A percentile compares a stretch with the other conserved stretches of the same genome.
These are phyloP conservation scores for Rhea pennata DNA, from an alignment of 2,113 vertebrate genomes.

Conservation along the genomic window DNA sequence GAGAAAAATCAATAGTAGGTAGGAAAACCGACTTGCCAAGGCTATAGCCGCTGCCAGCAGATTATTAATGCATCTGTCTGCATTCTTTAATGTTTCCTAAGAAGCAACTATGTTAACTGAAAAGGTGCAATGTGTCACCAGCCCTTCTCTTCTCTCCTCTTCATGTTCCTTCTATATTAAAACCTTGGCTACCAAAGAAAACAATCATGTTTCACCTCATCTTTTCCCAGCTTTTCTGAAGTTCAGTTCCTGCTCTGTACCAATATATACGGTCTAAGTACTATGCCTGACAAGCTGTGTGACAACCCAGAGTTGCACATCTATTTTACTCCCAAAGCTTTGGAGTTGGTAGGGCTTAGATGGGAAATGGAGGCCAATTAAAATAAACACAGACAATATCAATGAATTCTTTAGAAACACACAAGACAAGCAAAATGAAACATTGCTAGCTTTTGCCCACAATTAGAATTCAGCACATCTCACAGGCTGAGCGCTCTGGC, in stretches of 20 bases:
- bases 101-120: constrained; percentile 68
- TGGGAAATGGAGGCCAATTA: constrained; percentile 68
- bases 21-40: constrained; percentile 43
- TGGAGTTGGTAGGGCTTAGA: constrained; percentile 47
- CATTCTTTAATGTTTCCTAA: constrained; percentile 70
- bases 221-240: constrained; percentile 70
- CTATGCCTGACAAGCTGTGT: constrained; percentile 66
- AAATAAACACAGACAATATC: constrained; percentile 69
- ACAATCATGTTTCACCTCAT: constrained; percentile 70
- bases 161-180: constrained; percentile 67
- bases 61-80: constrained; percentile 68
- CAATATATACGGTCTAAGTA: constrained; percentile 66
- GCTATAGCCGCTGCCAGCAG: constrained; percentile 47
- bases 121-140: constrained; percentile 67
- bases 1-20: constrained; percentile 59
- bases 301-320: constrained; percentile 64
- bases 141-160: constrained; percentile 66
- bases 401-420: constrained; percentile 64
- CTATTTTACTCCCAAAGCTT: constrained; percentile 55
- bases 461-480: constrained; percentile 40
- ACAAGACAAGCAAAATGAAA: constrained; percentile 64
- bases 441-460: constrained; percentile 49
- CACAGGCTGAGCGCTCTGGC: neutral
- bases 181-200: constrained; percentile 72
- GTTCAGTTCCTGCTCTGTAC: constrained; percentile 59